Base-by-base conservation (phyloP, 1,140 invertebrate genomes). In the Orius insidiosus region DNA sequence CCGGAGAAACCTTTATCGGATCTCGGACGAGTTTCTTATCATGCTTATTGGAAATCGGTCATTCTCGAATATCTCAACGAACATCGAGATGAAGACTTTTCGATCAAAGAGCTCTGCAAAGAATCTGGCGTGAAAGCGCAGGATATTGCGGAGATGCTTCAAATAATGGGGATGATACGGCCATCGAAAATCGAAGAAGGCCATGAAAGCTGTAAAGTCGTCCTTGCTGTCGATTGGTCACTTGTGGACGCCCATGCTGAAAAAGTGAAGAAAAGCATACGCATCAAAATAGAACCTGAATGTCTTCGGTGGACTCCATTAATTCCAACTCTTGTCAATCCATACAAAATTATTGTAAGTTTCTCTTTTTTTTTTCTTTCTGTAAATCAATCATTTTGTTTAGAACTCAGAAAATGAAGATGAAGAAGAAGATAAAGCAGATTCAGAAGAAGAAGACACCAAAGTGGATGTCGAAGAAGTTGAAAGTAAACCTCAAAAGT, bases 1-100 rank as follows among this genome's bases (percentile, higher is more conserved):
- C 95, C 95, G 2, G 95, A 98, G 64, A 98, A 98, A 60, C 95
- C 95, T 3, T 66, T 98, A 0, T 97, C 93, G 0, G 92, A 97
- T 60, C 67, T 98, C 1, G 95, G 94, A 1, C 72, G 81, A 49
- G 80, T 98, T 0, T 94, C 89, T 0, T 99, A 98, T 65, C 76
- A 92, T 58, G 85, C 90, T 0, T 98, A 95, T 61, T 98, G 95
- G 95, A 85, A 85, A 60, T 90, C 87, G 48, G 76, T 88, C 7
- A 76, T 98, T 2, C 63, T 98, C 3, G 81, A 85, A 59, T 84
- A 80, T 57, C 60, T 85, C 0, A 64, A 79, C 55, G 65, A 68
- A 8, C 71, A 82, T 55, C 59, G 70, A 8, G 68, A 68, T 53
- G 60, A 68, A 5, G 64, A 69, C 38, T 71, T 79, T 42, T 58